phyloP scores from a whole-genome alignment of 2,888 invertebrate species.

The Drosophila neotestacea region DNA sequence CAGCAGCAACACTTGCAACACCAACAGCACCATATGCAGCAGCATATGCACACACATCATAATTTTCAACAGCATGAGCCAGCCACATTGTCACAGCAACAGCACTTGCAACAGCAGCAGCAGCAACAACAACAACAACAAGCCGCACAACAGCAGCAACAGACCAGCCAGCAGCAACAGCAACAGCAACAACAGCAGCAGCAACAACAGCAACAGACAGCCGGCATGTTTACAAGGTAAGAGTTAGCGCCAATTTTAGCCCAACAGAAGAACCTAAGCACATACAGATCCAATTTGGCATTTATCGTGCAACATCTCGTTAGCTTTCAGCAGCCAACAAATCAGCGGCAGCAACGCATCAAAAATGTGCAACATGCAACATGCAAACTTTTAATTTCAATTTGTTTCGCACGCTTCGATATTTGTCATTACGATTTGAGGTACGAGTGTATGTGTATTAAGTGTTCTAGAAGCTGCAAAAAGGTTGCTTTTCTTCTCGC shows the following conservation, averaged over 20 bases:
- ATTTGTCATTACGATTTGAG: constrained; percentile 72
- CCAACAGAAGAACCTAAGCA: constrained; percentile 18
- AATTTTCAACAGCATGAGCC: constrained; percentile 70
- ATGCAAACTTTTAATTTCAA: constrained; percentile 79
- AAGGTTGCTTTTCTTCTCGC: constrained; percentile 52
- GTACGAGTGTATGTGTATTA: constrained; percentile 32
- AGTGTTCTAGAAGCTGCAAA: constrained; percentile 51
- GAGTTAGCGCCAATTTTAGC: constrained; percentile 70
- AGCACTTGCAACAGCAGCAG: constrained; percentile 71
- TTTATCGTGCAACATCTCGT: constrained; percentile 53
- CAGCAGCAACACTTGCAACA: constrained; percentile 68
- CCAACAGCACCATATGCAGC: constrained; percentile 70
- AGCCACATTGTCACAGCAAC: constrained; percentile 62
- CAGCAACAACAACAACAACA: constrained; percentile 66
- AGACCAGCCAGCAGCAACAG: constrained; percentile 46
- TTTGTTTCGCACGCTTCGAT: constrained; percentile 76
- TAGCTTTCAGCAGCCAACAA: constrained; percentile 48
- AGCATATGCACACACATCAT: constrained; percentile 73
- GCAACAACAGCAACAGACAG: constrained; percentile 68
- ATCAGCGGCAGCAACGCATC: constrained; percentile 64
- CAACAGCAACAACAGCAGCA: constrained; percentile 63
- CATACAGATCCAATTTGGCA: constrained; percentile 30
- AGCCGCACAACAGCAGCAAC: constrained; percentile 59
- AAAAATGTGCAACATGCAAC: constrained; percentile 68
- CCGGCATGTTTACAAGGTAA: constrained; percentile 79